Conservation (phyloP, 2,888 invertebrate genomes). For the Chesias legatella region DNA sequence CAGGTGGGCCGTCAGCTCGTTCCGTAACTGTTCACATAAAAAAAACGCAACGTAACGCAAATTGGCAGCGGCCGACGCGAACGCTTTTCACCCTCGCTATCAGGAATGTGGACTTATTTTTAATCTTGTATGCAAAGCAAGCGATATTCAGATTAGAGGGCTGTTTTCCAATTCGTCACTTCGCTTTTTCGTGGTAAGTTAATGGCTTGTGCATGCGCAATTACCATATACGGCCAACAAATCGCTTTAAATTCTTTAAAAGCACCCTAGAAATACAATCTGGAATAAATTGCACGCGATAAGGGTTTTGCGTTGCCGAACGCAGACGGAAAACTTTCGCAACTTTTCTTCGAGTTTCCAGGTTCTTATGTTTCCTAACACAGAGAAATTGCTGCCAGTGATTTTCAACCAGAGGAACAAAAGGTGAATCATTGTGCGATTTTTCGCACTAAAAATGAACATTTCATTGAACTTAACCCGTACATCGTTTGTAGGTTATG, state of each 20-base stretch:
- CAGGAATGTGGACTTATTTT: too few relatives aligned
- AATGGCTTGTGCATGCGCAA: slow-evolving; percentile 10
- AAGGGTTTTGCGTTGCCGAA: slow-evolving; percentile 1
- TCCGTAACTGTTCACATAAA: too few relatives aligned
- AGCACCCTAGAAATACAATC: neutral
- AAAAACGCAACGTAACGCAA: too few relatives aligned
- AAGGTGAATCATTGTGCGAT: too few relatives aligned
- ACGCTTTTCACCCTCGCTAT: too few relatives aligned
- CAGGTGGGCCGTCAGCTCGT: too few relatives aligned
- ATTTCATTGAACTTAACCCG: too few relatives aligned
- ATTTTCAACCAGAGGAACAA: too few relatives aligned
- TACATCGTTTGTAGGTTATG: too few relatives aligned
- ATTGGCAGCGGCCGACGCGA: too few relatives aligned
- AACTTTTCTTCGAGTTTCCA: slow-evolving; percentile 2
- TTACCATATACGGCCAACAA: slow-evolving; percentile 10
- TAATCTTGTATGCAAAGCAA: slow-evolving; percentile 3
- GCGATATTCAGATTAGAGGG: slow-evolving; percentile 7
- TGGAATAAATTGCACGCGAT: neutral
- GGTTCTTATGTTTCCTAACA: slow-evolving; percentile 1
- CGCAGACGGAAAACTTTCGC: neutral
- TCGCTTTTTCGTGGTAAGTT: slow-evolving; percentile 10
- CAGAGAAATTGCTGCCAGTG: too few relatives aligned
- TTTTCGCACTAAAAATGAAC: too few relatives aligned
- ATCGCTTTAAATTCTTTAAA: neutral
- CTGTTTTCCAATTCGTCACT: neutral